Conservation (phyloP, 2,113 vertebrate species). For the Empidonax traillii region DNA sequence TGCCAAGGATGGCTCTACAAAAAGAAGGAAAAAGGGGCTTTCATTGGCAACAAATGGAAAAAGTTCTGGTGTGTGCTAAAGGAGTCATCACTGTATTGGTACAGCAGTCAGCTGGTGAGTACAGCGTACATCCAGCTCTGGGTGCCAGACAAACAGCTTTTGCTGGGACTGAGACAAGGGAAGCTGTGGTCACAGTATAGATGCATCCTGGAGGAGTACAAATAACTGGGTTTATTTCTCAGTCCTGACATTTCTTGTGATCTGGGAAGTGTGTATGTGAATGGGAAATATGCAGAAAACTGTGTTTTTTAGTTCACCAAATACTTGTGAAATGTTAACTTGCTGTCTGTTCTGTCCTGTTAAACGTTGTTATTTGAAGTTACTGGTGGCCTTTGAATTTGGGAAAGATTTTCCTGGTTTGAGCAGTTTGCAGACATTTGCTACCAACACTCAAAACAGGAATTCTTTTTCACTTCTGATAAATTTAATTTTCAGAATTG, state of each 20-base stretch:
- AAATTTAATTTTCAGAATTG: neutral
- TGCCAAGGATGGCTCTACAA: slow-evolving; percentile 97
- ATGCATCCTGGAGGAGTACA: neutral
- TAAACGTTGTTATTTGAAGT: neutral
- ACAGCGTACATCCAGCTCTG: neutral
- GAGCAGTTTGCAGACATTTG: neutral
- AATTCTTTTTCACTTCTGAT: neutral
- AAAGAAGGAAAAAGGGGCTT: slow-evolving; percentile 92
- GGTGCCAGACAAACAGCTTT: neutral
- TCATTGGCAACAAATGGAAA: slow-evolving; percentile 96
- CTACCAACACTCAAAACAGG: neutral
- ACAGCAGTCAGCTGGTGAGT: slow-evolving; percentile 91
- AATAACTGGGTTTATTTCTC: neutral
- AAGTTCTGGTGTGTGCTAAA: slow-evolving; percentile 98
- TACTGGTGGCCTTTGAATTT: neutral
- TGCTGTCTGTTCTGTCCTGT: neutral
- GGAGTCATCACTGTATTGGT: slow-evolving; percentile 92
- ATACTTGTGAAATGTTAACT: neutral
- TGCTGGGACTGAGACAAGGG: neutral
- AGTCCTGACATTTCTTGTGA: neutral
- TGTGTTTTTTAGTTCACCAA: neutral
- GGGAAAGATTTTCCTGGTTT: neutral
- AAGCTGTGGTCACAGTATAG: neutral
- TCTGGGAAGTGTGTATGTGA: neutral
- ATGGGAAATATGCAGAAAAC: neutral